Base-by-base conservation (phyloP, 2,888 invertebrate species). In the Tachina grossa region DNA sequence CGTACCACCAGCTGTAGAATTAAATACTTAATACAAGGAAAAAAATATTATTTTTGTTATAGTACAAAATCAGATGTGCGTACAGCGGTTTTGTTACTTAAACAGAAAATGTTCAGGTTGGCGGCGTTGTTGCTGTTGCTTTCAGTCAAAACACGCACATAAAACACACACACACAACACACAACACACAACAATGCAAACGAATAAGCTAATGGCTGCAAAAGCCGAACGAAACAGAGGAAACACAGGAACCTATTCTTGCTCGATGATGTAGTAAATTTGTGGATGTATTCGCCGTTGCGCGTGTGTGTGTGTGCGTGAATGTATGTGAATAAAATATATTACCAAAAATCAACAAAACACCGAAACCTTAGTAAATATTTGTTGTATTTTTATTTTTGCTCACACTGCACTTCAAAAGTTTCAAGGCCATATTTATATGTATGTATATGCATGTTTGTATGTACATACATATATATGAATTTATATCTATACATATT, bases 181-280 rank as follows among this genome's bases (percentile, higher is more conserved):
- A n/a, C n/a, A n/a, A n/a, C n/a, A n/a, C 19, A 49, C 41, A 47
- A 11, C 3, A 10, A 59, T 10, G 11, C 16, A 68, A 16, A 65
- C 43, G 51, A 68, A 53, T n/a, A 65, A 45, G 19, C n/a, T 41
- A 39, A 9, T 39, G 19, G 16, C 71, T 55, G 61, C 49, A 72
- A 71, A 71, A 57, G 14, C 63, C 72, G 72, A 80, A 80, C 53
- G 9, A 49, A 31, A 63, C 65, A 14, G 55, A 75, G 22, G 72
- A 61, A 59, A 39, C 45, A 9, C 22, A 61, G 69, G 78, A 79
- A 71, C 85, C 79, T 78, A 83, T 85, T 85, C 71, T 69, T 71
- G 57, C 78, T 41, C 74, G 82, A 53, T 85, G 72, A 83, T 85
- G 83, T 79, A 74, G 76, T 81, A 57, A 83, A 77, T 85, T 43